These are phyloP conservation scores for Ypsolopha scabrella DNA, from an alignment of 2,888 invertebrate genomes.

Conservation along the genomic window DNA sequence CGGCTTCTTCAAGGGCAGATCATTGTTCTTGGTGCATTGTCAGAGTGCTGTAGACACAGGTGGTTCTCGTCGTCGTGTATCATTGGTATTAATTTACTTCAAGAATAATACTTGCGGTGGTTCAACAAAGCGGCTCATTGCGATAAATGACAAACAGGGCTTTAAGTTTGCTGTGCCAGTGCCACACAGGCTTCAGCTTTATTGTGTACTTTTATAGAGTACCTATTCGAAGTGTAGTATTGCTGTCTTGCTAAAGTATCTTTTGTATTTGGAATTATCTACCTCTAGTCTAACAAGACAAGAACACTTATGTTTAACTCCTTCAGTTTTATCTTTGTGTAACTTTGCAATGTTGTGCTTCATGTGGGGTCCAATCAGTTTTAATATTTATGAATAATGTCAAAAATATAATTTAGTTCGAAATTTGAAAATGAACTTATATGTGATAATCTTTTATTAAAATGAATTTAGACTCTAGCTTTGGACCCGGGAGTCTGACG, in stretches of 20 bases:
- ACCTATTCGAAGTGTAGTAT: too few species aligned
- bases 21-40: constrained; percentile 53
- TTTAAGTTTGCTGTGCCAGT: constrained; percentile 46
- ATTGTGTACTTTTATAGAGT: background rate
- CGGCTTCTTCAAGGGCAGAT: constrained; percentile 53
- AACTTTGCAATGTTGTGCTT: too few species aligned
- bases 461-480: constrained; percentile 6
- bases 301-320: too few species aligned
- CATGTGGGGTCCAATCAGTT: too few species aligned
- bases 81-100: constrained; percentile 64
- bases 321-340: too few species aligned
- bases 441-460: background rate
- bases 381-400: too few species aligned
- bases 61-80: constrained; percentile 63
- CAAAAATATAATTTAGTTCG: too few species aligned
- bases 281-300: too few species aligned
- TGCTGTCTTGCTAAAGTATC: too few species aligned
- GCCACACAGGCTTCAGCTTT: constrained; percentile 18
- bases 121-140: constrained; percentile 53
- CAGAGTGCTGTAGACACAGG: constrained; percentile 57
- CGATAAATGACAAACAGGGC: constrained; percentile 45
- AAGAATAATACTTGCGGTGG: constrained; percentile 48
- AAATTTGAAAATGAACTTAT: too few species aligned
- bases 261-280: too few species aligned
- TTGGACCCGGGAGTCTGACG: constrained; percentile 5